These are phyloP conservation scores for Eptesicus fuscus DNA, from an alignment of 2,113 vertebrate species.

Conservation along the genomic window DNA sequence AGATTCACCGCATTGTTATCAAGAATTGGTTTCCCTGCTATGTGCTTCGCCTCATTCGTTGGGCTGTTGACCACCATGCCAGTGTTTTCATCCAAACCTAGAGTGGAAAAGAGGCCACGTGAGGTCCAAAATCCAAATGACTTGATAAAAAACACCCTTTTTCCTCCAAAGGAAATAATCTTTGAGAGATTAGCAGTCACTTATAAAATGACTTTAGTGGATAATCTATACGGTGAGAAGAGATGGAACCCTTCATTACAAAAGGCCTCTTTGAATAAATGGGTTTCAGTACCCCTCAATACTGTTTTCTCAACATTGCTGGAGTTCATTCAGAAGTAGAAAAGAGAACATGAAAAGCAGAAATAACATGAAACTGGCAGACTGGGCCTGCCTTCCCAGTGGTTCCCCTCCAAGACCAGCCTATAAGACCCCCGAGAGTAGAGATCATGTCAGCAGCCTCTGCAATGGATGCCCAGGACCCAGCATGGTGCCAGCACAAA, in stretches of 20 bases:
- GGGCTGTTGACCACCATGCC: slow-evolving; percentile 91
- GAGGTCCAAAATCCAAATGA: slow-evolving; percentile 34
- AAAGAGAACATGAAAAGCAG: not conserved
- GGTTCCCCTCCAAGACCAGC: not conserved
- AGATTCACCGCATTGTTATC: slow-evolving; percentile 98
- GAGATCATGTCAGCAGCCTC: not conserved
- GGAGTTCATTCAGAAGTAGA: not conserved
- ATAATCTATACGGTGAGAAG: not conserved
- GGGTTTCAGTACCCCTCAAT: not conserved
- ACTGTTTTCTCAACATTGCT: not conserved
- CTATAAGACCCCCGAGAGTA: not conserved
- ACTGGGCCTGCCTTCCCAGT: not conserved
- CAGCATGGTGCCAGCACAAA: not conserved
- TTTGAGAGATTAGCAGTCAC: not conserved
- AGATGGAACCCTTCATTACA: not conserved
- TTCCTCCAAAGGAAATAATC: not conserved
- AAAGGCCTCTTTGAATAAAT: not conserved
- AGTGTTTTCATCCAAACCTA: slow-evolving; percentile 90
- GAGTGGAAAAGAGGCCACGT: not conserved
- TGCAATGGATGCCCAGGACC: not conserved
- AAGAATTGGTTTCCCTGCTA: slow-evolving; percentile 94
- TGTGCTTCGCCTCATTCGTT: slow-evolving; percentile 82
- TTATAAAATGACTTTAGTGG: not conserved
- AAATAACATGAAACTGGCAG: not conserved
- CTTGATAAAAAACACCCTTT: not conserved